Evolutionary conservation across 2,113 vertebrate species (phyloP), one percentile per base, ranked within the genome.

Genomic region (Verasper variegatus): DNA sequence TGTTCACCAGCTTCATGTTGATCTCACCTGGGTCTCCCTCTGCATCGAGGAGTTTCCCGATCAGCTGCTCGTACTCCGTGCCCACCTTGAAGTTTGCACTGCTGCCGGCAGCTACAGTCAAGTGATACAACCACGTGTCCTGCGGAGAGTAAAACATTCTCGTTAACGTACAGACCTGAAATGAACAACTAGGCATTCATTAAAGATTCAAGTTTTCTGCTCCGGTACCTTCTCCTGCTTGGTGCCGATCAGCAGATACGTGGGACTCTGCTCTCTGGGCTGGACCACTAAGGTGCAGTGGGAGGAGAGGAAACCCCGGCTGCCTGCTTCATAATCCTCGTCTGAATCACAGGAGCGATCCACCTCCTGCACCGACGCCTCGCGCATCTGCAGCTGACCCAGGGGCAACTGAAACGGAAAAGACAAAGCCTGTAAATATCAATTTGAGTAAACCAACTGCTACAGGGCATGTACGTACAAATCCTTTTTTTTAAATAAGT

Each of bases 301-400:
- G 2, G 95, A 96, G 23, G 96, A 96, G 1, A 96, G 86, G 83
- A 97, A 93, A 3, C 96, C 96, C 58, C 96, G 92, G 62, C 94
- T 89, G 40, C 95, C 92, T 0, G 94, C 86, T 88, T 97, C 96
- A 40, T 97, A 97, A 90, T 97, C 96, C 85, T 96, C 96, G 17
- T 97, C 96, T 1, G 96, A 97, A 78, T 97, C 96, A 84, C 95
- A 97, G 66, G 96, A 97, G 42, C 95, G 95, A 71, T 97, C 96
- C 64, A 97, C 96, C 81, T 97, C 96, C 90, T 95, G 92, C n/a
- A 97, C 95, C 11, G 89, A 93, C 14, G 96, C 96, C 62, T 95
- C 94, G 3, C 92, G 90, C 56, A 96, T 65, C 61, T 92, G 93
- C 68, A 97, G 93, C 81, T 96, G 94, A 59, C 96, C 96, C 37